phyloP scores from a whole-genome alignment of 2,888 invertebrate genomes.

The Saturnia pavonia region DNA sequence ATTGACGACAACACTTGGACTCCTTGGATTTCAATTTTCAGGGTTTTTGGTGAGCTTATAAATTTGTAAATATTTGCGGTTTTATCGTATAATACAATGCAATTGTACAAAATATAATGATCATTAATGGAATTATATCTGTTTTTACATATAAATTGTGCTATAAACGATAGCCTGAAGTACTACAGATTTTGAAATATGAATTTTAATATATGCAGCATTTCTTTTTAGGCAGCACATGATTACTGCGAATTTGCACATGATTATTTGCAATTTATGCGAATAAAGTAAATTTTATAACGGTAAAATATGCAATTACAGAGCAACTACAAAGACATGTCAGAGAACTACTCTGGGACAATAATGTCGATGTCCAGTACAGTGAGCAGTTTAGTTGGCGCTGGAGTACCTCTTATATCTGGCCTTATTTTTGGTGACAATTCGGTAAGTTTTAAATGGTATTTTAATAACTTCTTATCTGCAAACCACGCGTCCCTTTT shows the following conservation, averaged over 20 bases:
- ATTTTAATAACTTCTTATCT: too few species aligned
- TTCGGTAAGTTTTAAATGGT: slow-evolving; percentile 39
- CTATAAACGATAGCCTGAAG: not conserved
- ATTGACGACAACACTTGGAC: slow-evolving; percentile 45
- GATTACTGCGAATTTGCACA: too few species aligned
- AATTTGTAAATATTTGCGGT: not conserved
- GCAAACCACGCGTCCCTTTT: too few species aligned
- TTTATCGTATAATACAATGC: not conserved
- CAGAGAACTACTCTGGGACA: slow-evolving; percentile 59
- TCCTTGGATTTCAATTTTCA: slow-evolving; percentile 61
- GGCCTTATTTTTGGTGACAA: slow-evolving; percentile 52
- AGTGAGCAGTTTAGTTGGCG: slow-evolving; percentile 51
- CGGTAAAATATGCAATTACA: slow-evolving; percentile 32
- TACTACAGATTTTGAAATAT: not conserved
- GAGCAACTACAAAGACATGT: slow-evolving; percentile 61
- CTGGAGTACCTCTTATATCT: slow-evolving; percentile 49
- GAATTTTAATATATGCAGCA: not conserved
- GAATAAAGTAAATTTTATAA: not conserved
- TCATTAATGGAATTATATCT: too few species aligned
- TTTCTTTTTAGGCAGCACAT: not conserved
- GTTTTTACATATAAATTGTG: too few species aligned
- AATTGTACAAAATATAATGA: too few species aligned
- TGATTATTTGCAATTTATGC: too few species aligned
- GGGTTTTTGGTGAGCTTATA: slow-evolving; percentile 60
- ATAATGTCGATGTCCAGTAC: slow-evolving; percentile 52